Base-by-base conservation (phyloP, 2,797 vertebrate species). In the Numenius phaeopus region DNA sequence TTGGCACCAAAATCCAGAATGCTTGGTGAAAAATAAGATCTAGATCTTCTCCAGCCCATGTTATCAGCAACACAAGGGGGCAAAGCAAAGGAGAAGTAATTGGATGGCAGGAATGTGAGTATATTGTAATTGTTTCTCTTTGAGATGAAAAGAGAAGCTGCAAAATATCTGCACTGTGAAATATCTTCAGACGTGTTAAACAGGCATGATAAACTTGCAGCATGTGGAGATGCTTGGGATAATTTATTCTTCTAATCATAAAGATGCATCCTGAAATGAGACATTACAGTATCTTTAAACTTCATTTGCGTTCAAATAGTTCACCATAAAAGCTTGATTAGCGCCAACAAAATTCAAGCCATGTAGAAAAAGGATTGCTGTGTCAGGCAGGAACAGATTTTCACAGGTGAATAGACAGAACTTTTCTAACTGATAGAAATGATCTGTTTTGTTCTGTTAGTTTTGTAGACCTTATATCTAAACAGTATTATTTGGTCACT, bases 171-270 rank as follows among this genome's bases (percentile, higher is more conserved):
- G 55, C 73, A 76, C 32, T 37, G 81, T 90, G 93, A 97, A 98
- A 97, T 94, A 78, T 97, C 92, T 94, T 96, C 92, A 23, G 40
- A 89, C 37, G 9, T 20, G 50, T 96, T 93, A 93, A 97, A 77
- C 65, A 94, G 71, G 76, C 82, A 61, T 88, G 90, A 96, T 83
- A 92, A 97, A 97, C 82, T 84, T 97, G 78, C 85, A 96, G 20
- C 66, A 34, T 50, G 67, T 86, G 79, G 37, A 39, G 92, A 64
- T 50, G 77, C 77, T 92, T 84, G 71, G 87, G 67, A 76, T 97
- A 94, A 98, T 97, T 97, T 97, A 96, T 96, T 84, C 69, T 96
- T 96, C 91, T 97, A 94, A 97, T 97, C 91, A 90, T 95, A 81
- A 91, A 94, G 92, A 89, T 92, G 87, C 82, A 89, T 92, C 89